These are phyloP conservation scores for Cololabis saira DNA, from an alignment of 2,113 vertebrate species.

Conservation along the genomic window DNA sequence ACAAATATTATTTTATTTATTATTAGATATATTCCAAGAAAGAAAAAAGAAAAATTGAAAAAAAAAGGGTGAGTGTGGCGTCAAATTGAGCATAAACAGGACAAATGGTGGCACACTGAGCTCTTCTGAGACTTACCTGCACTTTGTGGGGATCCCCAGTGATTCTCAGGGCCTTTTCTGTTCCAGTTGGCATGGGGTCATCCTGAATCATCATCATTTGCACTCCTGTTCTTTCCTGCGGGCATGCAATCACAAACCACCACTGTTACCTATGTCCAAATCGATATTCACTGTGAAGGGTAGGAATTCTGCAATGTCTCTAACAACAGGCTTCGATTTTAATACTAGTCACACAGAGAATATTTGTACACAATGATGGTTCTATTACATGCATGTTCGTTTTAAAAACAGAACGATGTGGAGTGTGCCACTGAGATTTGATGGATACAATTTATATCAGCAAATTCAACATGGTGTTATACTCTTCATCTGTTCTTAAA, in stretches of 20 bases:
- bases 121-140: conserved; percentile 81
- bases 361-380: too few species aligned
- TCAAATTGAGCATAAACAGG: conserved; percentile 48
- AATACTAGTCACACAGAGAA: too few species aligned
- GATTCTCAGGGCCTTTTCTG: conserved; percentile 98
- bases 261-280: conserved; percentile 40
- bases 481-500: too few species aligned
- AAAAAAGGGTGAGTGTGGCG: conserved; percentile 2
- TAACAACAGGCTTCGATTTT: too few species aligned
- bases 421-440: too few species aligned
- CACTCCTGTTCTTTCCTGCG: conserved; percentile 96
- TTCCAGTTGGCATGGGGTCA: conserved; percentile 94
- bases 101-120: conserved; percentile 16
- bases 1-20: not conserved
- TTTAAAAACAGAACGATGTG: too few species aligned
- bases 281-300: not conserved
- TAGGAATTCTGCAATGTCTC: conserved; percentile 3
- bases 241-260: conserved; percentile 11
- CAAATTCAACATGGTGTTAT: too few species aligned
- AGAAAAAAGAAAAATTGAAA: not conserved
- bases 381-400: too few species aligned
- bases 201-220: conserved; percentile 99
- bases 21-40: not conserved
- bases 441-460: too few species aligned
- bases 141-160: conserved; percentile 98